Evolutionary conservation across 2,797 vertebrate species (phyloP).

Genomic region (Enteromius mattozi): DNA sequence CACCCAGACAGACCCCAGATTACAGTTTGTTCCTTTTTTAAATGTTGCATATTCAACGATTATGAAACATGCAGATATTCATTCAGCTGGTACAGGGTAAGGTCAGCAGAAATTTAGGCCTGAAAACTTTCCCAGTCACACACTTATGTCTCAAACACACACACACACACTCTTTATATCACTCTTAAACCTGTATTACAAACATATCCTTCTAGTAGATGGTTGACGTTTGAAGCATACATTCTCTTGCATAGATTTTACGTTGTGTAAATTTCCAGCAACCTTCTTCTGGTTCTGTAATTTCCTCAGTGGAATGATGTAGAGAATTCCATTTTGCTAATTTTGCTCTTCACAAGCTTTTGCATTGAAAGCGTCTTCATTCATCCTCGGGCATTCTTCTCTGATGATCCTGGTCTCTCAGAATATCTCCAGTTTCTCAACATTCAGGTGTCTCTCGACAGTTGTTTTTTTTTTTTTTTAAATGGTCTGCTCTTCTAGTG

Average conservation of each 20-base stretch:
- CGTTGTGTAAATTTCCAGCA: slow-evolving; percentile 68
- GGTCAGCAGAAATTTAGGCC: slow-evolving; percentile 8
- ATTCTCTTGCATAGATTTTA: slow-evolving; percentile 80
- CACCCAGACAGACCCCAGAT: not conserved
- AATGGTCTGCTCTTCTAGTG: not conserved
- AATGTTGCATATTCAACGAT: slow-evolving; percentile 40
- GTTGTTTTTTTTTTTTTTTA: not conserved
- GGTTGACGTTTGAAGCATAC: slow-evolving; percentile 26
- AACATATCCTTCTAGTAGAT: not conserved
- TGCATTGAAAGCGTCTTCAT: not conserved
- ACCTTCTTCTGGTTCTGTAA: slow-evolving; percentile 53
- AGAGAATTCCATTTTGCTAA: not conserved
- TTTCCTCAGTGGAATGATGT: slow-evolving; percentile 58
- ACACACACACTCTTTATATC: not conserved
- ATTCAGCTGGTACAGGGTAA: slow-evolving; percentile 12
- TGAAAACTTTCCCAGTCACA: not conserved
- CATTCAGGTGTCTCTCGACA: slow-evolving; percentile 1
- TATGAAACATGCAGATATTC: slow-evolving; percentile 43
- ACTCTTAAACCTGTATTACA: slow-evolving; percentile 8
- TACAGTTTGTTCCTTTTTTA: slow-evolving; percentile 9
- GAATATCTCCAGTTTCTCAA: not conserved
- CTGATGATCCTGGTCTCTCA: not conserved
- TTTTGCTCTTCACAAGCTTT: not conserved
- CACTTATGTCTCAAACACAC: not conserved
- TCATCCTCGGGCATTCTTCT: not conserved